These are phyloP conservation scores for Bombycilla garrulus DNA, from an alignment of 2,113 vertebrate genomes.

Conservation along the genomic window DNA sequence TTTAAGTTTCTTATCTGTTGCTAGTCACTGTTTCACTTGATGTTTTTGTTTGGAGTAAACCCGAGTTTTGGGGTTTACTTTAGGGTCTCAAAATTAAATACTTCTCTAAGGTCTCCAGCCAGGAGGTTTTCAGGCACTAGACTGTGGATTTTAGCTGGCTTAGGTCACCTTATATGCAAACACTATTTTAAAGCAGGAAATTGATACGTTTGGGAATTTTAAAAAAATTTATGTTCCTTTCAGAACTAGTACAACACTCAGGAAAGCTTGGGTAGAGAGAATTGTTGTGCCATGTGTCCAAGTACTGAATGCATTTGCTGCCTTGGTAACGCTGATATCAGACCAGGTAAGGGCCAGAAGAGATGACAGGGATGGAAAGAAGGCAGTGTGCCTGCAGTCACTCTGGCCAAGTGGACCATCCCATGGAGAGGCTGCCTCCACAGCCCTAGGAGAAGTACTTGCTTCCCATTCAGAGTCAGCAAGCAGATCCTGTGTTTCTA, in stretches of 20 bases:
- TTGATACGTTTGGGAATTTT: neutral
- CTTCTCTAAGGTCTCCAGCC: neutral
- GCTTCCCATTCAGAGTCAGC: neutral
- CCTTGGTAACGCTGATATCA: neutral
- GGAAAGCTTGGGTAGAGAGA: neutral
- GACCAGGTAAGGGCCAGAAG: neutral
- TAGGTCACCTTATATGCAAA: neutral
- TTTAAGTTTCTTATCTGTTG: neutral
- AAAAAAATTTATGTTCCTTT: neutral
- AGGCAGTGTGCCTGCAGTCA: neutral
- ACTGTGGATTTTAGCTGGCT: neutral
- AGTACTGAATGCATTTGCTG: neutral
- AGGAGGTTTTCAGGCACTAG: neutral
- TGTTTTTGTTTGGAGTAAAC: neutral
- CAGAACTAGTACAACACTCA: neutral
- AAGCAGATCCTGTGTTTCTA: neutral
- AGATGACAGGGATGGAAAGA: neutral
- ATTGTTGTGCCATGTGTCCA: neutral
- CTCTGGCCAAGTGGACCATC: neutral
- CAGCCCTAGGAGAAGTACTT: neutral
- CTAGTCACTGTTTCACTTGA: neutral
- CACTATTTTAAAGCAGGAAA: neutral
- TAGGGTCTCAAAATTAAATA: neutral
- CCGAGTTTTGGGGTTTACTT: neutral
- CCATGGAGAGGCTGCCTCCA: accelerated